phyloP scores from a whole-genome alignment of 2,888 invertebrate species.

The Thelaira solivaga region DNA sequence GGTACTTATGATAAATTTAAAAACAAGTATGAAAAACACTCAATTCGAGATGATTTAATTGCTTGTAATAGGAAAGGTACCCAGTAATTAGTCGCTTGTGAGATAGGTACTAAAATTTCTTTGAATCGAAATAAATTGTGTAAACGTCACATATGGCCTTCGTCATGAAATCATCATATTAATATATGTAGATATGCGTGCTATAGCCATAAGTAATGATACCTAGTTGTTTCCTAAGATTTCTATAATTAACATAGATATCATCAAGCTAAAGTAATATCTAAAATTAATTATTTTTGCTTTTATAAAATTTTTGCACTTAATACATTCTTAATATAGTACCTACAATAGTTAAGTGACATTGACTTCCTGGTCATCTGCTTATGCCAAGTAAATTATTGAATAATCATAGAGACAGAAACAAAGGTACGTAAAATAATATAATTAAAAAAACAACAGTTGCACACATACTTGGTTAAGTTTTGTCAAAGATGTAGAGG shows the following conservation, averaged over 20 bases:
- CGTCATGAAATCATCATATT: slow-evolving; percentile 38
- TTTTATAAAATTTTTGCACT: neutral
- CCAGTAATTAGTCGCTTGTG: neutral
- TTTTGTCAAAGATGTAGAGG: neutral
- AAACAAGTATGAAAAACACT: too few relatives aligned
- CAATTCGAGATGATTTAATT: too few relatives aligned
- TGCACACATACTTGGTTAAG: neutral
- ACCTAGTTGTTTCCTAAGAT: too few relatives aligned
- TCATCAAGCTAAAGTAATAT: too few relatives aligned
- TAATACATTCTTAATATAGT: neutral
- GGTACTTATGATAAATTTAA: too few relatives aligned
- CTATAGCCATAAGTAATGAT: too few relatives aligned
- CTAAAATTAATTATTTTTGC: neutral
- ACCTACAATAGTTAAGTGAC: slow-evolving; percentile 24
- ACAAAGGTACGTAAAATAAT: neutral
- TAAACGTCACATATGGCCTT: slow-evolving; percentile 58
- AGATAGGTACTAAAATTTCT: slow-evolving; percentile 11
- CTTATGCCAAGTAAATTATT: slow-evolving; percentile 31
- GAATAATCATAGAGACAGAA: slow-evolving; percentile 15
- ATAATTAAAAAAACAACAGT: neutral
- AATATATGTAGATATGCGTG: too few relatives aligned
- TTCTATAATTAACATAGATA: too few relatives aligned
- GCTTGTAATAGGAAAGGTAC: too few relatives aligned
- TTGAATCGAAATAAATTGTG: slow-evolving; percentile 18
- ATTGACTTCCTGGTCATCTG: slow-evolving; percentile 49